These are phyloP conservation scores for Semnornis frantzii DNA, from an alignment of 2,113 vertebrate species.

Conservation along the genomic window DNA sequence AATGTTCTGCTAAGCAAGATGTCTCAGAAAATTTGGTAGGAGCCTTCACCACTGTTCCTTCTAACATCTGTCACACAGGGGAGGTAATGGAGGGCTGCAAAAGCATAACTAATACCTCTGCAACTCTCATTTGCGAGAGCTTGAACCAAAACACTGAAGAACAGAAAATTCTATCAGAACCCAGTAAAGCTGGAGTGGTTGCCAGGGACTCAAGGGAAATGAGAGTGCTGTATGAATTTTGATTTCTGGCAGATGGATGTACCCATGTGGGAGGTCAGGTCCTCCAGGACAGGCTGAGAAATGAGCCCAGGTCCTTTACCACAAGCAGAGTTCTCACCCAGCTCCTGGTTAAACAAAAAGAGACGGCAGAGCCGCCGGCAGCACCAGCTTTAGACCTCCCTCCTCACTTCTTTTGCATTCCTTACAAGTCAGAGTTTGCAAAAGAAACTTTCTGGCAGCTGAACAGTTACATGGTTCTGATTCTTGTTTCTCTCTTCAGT, in stretches of 20 bases:
- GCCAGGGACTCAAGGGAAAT: neutral
- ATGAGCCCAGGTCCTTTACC: neutral
- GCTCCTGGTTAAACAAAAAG: neutral
- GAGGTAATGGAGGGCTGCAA: neutral
- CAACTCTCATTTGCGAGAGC: neutral
- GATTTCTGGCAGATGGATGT: neutral
- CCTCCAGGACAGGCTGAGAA: neutral
- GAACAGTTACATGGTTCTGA: accelerated
- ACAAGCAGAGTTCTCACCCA: neutral
- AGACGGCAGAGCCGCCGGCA: neutral
- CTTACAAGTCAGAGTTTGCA: neutral
- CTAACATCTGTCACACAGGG: neutral
- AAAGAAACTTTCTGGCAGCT: neutral
- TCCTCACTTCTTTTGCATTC: neutral
- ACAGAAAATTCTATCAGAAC: neutral
- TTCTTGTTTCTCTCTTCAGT: neutral
- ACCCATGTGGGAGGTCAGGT: neutral
- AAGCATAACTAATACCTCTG: neutral
- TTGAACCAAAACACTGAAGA: neutral
- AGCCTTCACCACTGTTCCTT: neutral
- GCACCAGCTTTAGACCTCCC: neutral
- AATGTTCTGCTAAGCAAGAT: conserved; percentile 2
- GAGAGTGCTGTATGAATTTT: neutral
- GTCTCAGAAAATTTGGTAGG: neutral
- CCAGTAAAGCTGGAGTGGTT: neutral